Base-by-base conservation (phyloP, 2,113 vertebrate species). In the Pimephales promelas region DNA sequence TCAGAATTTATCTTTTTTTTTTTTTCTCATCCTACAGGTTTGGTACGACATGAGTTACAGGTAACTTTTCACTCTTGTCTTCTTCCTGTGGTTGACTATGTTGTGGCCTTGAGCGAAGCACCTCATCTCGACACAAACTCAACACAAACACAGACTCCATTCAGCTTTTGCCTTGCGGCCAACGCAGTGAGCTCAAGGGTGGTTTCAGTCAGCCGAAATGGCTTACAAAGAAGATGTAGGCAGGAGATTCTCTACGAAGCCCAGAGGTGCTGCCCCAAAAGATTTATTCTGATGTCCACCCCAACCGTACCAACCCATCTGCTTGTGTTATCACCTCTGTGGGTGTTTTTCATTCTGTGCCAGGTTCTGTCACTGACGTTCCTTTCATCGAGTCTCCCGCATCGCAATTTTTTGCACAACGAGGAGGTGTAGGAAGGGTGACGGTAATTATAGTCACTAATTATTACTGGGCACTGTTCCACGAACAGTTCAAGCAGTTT, bases 381-480 rank as follows among this genome's bases (percentile, higher is more conserved):
- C 68, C 59, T 52, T 79, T 72, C 66, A 84, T 34, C 5, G 20
- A 59, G 64, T 40, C 36, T 75, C 56, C 72, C 26, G 20, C 54
- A 34, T 31, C 8, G 3, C 10, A 1, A 5, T 66, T 81, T 20
- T 20, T 49, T 74, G 43, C 43, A 18, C 36, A 90, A 89, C 36
- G 49, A 64, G 49, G 62, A 83, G 80, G 89, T 90, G 16, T 62
- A 75, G 66, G 59, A 86, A 89, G 86, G 86, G 88, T 28, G 45
- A 85, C 82, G 36, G 86, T 84, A 86, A 90, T 84, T 88, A 88
- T 31, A 81, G 59, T 83, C 84, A 88, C 59, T 8, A 71, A 84
- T 82, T 88, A 89, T 76, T 74, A 85, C 80, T 71, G 86, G 61
- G 80, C 40, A 26, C 28, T 87, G 81, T 92, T 89, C 82, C 26